Evolutionary conservation across 2,113 vertebrate species (phyloP), one percentile per base, ranked within the genome.

Genomic region (Phylloscopus whistleri): DNA sequence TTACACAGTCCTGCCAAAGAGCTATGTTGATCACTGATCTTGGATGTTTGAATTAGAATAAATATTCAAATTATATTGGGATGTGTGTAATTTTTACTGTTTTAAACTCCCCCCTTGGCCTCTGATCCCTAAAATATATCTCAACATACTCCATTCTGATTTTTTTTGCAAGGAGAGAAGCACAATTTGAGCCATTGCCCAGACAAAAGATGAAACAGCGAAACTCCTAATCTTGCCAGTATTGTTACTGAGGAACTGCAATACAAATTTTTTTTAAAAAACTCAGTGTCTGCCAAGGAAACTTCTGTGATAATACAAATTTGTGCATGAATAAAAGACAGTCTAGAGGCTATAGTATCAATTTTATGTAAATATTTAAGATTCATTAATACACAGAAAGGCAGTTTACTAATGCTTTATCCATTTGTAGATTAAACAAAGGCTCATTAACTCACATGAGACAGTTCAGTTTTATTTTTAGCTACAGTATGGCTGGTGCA

Each of bases 361-460:
- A 44, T 92, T 80, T 90, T 66, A 44, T 78, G 73, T 89, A 73
- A 51, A 87, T 83, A 70, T 35, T 59, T 84, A 33, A 33, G 53
- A 39, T 24, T 90, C 33, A 91, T 94, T 94, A 90, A 70, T 83
- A 72, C 22, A 89, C 35, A 82, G 64, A 82, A 60, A 72, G 37
- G 55, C 55, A 44, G 75, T 79, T 94, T 77, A 89, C 73, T 85
- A 74, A 90, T 74, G 87, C 58, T 88, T 89, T 87, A 92, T 67
- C 30, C 68, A 93, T 86, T 82, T 93, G 63, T 77, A 93, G 79
- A 80, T 95, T 95, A 85, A 76, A 74, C 84, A 90, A 95, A 63
- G 68, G n/a, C 44, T 96, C 56, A 59, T 93, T 94, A 88, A 27
- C 41, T 87, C 66, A 55, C 58, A 77, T 81, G 79, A 91, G 77